Base-by-base conservation (phyloP, 2,113 vertebrate species). In the Oxyura jamaicensis region DNA sequence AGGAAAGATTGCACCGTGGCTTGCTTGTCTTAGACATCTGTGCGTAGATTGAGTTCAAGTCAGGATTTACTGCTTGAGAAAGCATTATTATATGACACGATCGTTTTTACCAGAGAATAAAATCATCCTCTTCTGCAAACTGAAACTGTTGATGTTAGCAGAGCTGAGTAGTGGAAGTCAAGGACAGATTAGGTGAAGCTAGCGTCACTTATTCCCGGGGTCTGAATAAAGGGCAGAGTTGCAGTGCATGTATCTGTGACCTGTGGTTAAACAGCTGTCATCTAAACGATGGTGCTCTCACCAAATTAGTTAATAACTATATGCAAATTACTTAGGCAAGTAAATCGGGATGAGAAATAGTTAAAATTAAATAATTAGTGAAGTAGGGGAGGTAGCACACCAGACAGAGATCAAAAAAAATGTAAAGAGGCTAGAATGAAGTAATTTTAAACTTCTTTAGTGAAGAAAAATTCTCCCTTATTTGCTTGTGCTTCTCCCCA, bases 201-300 rank as follows among this genome's bases (percentile, higher is more conserved):
- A 10, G 42, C 62, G n/a, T 9, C 11, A 1, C 6, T 2, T n/a
- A 15, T 68, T 91, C 65, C 39, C 11, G 69, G 53, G 5, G 8
- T 85, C 48, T 79, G 26, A 82, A 48, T 69, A 33, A 69, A 59
- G 0, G 6, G 31, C 52, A 29, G 3, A 5, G 11, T 56, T 3
- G 0, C 2, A 23, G 28, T 33, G 10, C 21, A 2, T 2, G 1
- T 44, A 13, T 48, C 41, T n/a, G 44, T 13, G 50, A 33, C 4
- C 2, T 31, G 19, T 65, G 39, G 19, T 42, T 75, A 75, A 59
- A 36, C 18, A 22, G 26, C 22, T 92, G 12, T 60, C 48, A 16
- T 42, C 55, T 73, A 19, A 85, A 83, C 44, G 33, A 42, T 10
- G 68, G 6, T 60, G 42, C 63, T 77, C 31, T 46, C 39, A 62